Percentiles rank a stretch among this genome's conserved stretches.
Evolutionary conservation across 2,888 invertebrate genomes (phyloP).

Genomic region (Carpatolechia fugitivella): DNA sequence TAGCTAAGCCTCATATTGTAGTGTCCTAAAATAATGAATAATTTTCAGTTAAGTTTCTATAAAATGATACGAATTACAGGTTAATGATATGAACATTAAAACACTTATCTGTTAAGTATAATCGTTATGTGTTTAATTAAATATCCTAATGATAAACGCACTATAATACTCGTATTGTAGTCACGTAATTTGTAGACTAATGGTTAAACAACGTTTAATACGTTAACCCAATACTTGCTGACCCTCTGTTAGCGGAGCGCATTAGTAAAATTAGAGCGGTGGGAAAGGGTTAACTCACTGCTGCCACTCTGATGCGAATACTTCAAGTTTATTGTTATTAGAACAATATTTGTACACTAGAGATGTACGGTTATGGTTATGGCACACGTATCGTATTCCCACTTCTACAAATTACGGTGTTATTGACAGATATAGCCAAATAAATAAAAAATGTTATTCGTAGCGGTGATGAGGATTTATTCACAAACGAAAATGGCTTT

Average conservation of each 20-base stretch:
- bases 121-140: too few species aligned
- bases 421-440: slow-evolving; percentile 12
- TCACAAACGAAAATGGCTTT: too few species aligned
- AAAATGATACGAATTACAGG: too few species aligned
- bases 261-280: slow-evolving; percentile 79
- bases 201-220: slow-evolving; percentile 60
- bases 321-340: slow-evolving; percentile 77
- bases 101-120: too few species aligned
- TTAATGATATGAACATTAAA: too few species aligned
- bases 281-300: slow-evolving; percentile 68
- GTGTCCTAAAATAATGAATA: too few species aligned
- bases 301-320: slow-evolving; percentile 40
- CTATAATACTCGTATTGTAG: not conserved
- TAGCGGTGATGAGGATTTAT: too few species aligned
- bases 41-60: too few species aligned
- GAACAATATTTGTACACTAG: slow-evolving; percentile 74
- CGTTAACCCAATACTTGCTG: slow-evolving; percentile 60
- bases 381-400: slow-evolving; percentile 43
- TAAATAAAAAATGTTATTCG: too few species aligned
- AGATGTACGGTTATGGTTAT: slow-evolving; percentile 74
- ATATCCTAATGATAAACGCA: too few species aligned
- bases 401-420: slow-evolving; percentile 19
- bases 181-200: slow-evolving; percentile 54
- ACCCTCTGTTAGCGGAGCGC: slow-evolving; percentile 61
- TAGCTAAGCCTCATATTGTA: too few species aligned